phyloP scores from a whole-genome alignment of 1,140 invertebrate genomes.

The Proctacanthus coquilletti region DNA sequence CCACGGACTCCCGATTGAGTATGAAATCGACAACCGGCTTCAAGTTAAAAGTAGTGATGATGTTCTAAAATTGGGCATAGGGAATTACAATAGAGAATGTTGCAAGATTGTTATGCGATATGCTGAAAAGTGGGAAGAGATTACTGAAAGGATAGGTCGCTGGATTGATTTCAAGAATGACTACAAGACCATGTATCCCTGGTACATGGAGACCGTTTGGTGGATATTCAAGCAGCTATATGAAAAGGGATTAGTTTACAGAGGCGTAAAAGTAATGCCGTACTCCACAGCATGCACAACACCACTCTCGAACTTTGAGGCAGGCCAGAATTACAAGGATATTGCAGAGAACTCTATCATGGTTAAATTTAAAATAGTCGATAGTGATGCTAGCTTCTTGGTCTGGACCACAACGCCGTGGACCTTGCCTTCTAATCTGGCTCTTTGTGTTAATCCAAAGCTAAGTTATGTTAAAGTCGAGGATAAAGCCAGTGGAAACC shows the following conservation, averaged over 20 bases:
- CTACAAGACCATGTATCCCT: constrained; percentile 62
- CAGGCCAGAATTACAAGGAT: constrained; percentile 95
- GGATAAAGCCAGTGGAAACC: constrained; percentile 22
- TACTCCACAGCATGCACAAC: constrained; percentile 91
- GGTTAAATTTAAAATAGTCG: constrained; percentile 64
- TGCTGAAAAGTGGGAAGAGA: constrained; percentile 73
- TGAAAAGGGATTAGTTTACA: constrained; percentile 61
- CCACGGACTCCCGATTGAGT: constrained; percentile 92
- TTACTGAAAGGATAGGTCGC: constrained; percentile 77
- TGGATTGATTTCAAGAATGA: constrained; percentile 47
- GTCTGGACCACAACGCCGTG: constrained; percentile 97
- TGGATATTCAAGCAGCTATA: constrained; percentile 61
- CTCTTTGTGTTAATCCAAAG: constrained; percentile 38
- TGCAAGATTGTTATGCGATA: constrained; percentile 91
- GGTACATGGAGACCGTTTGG: constrained; percentile 67
- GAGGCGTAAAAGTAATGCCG: constrained; percentile 90
- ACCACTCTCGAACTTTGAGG: constrained; percentile 94
- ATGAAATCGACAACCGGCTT: constrained; percentile 84
- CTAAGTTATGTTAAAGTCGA: constrained; percentile 41
- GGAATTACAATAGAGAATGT: constrained; percentile 85
- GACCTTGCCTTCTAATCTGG: constrained; percentile 81
- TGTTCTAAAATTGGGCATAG: constrained; percentile 89
- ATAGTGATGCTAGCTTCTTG: constrained; percentile 47
- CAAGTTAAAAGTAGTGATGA: constrained; percentile 88
- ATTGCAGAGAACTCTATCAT: constrained; percentile 86